These are phyloP conservation scores for Orchesellides sinensis DNA, from an alignment of 2,888 invertebrate species.

Conservation along the genomic window DNA sequence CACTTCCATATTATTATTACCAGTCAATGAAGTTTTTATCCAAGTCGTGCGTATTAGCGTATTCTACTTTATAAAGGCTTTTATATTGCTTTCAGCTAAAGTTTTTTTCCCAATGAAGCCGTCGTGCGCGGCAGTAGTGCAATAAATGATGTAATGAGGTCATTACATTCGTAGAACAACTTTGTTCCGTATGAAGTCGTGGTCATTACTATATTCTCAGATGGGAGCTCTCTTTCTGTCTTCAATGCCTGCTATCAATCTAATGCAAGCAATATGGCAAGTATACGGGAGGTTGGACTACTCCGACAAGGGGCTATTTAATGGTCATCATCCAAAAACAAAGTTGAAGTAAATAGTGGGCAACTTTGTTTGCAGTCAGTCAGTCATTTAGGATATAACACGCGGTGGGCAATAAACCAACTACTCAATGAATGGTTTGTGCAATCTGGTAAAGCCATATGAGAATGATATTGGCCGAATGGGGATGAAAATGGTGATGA, in stretches of 20 bases:
- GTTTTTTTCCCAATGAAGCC: neutral
- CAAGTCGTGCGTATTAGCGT: too few relatives aligned
- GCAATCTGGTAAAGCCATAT: slow-evolving; percentile 1
- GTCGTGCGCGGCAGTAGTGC: neutral
- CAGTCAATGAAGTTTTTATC: too few relatives aligned
- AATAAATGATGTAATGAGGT: slow-evolving; percentile 42
- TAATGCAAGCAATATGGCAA: neutral
- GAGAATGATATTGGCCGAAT: slow-evolving; percentile 27
- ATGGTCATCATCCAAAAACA: slow-evolving; percentile 5
- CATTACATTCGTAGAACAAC: neutral
- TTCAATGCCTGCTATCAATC: too few relatives aligned
- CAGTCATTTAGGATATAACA: neutral
- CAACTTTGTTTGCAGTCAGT: neutral
- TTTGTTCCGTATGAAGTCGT: neutral
- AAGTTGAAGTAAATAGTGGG: slow-evolving; percentile 6
- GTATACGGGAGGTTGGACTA: neutral
- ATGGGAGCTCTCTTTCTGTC: neutral
- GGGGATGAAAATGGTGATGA: slow-evolving; percentile 43
- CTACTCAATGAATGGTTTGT: neutral
- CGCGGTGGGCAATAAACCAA: slow-evolving; percentile 44
- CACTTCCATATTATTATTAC: too few relatives aligned
- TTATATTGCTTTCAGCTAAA: neutral
- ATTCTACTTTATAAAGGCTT: too few relatives aligned
- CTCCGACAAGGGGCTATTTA: neutral
- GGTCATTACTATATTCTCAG: slow-evolving; percentile 18